Evolutionary conservation across 2,113 vertebrate species (phyloP).

Genomic region (Salvelinus namaycush): DNA sequence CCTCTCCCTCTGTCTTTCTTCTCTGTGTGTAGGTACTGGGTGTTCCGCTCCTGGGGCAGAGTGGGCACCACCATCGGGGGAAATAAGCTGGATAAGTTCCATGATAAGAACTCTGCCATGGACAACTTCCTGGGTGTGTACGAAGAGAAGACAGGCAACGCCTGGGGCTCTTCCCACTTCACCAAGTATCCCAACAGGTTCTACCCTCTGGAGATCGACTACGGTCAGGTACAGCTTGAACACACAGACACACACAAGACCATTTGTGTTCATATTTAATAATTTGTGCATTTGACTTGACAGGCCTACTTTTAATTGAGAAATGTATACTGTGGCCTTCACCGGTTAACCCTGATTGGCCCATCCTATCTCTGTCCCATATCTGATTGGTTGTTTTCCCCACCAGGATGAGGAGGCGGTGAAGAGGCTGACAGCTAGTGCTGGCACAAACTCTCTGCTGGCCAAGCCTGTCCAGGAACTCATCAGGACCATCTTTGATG

Average conservation of each 20-base stretch:
- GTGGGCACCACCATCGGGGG: constrained; percentile 95
- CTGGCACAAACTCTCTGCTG: constrained; percentile 89
- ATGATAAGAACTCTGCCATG: constrained; percentile 88
- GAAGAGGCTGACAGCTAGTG: constrained; percentile 84
- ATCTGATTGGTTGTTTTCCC: background rate
- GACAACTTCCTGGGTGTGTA: constrained; percentile 92
- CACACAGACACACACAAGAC: background rate
- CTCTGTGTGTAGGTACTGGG: constrained; percentile 84
- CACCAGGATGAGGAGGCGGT: constrained; percentile 94
- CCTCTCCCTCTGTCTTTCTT: background rate
- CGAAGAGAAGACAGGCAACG: constrained; percentile 94
- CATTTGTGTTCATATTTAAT: too few relatives aligned
- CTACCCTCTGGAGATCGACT: constrained; percentile 97
- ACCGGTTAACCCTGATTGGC: too few relatives aligned
- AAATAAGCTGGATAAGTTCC: constrained; percentile 93
- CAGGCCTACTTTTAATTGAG: too few relatives aligned
- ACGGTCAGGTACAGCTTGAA: constrained; percentile 86
- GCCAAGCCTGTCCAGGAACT: constrained; percentile 89
- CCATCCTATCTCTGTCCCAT: too few relatives aligned
- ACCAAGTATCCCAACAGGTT: constrained; percentile 97
- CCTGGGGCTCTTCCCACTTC: constrained; percentile 89
- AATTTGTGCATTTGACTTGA: too few relatives aligned
- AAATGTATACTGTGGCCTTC: too few relatives aligned
- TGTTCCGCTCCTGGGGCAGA: constrained; percentile 97
- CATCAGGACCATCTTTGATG: constrained; percentile 95